Percentiles rank a stretch among this genome's conserved stretches.
These are phyloP conservation scores for Actenoides hombroni DNA, from an alignment of 2,113 vertebrate genomes.

Conservation along the genomic window DNA sequence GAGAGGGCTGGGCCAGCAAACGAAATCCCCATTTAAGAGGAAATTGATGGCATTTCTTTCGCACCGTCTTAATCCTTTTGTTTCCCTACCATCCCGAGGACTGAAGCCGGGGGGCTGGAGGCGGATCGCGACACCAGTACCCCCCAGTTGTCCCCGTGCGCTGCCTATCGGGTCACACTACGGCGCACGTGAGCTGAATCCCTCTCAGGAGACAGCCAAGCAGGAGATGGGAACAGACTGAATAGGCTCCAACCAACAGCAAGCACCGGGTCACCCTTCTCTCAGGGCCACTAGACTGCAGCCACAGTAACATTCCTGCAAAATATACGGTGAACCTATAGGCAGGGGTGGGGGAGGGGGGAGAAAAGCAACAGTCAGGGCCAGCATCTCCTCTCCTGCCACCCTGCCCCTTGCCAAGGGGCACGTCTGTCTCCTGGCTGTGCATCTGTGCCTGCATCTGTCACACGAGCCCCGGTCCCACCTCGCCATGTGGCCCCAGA, in stretches of 20 bases:
- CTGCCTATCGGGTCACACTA: neutral
- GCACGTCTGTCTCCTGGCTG: neutral
- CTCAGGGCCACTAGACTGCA: neutral
- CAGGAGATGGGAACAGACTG: neutral
- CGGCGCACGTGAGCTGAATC: rapidly evolving
- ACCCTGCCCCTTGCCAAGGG: neutral
- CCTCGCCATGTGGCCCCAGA: neutral
- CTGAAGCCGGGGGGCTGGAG: neutral
- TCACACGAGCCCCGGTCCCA: neutral
- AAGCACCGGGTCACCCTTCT: rapidly evolving
- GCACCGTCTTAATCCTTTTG: neutral
- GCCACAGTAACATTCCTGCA: neutral
- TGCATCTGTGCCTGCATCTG: slow-evolving; percentile 47
- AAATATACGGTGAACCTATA: neutral
- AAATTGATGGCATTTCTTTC: neutral
- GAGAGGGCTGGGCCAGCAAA: neutral
- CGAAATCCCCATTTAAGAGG: neutral
- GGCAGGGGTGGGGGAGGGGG: neutral
- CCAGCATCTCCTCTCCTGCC: neutral
- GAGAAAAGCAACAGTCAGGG: neutral
- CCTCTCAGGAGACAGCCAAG: neutral
- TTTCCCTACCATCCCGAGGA: neutral
- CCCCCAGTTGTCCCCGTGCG: neutral
- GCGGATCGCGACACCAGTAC: neutral
- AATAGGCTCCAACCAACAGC: neutral